Evolutionary conservation across 2,113 vertebrate genomes (phyloP).

Genomic region (Podarcis cretensis): DNA sequence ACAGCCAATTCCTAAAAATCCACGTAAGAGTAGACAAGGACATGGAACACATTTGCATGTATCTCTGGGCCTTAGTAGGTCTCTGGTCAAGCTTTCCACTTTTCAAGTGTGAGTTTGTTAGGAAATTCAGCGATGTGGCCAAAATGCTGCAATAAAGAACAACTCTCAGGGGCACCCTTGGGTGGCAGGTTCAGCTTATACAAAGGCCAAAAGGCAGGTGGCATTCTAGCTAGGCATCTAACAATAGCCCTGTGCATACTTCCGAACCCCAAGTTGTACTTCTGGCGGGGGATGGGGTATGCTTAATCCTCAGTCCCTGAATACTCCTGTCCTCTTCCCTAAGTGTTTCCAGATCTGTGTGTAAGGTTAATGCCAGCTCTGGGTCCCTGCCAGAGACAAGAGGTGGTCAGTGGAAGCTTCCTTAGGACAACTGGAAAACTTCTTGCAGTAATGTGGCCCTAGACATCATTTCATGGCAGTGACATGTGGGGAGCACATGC

Average conservation of each 20-base stretch:
- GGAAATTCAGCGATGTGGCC: too few relatives aligned
- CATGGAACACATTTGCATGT: background rate
- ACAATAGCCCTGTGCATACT: too few relatives aligned
- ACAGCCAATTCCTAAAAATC: slow-evolving; percentile 52
- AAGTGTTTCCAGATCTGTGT: background rate
- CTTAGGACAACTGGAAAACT: background rate
- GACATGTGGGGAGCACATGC: too few relatives aligned
- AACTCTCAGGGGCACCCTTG: background rate
- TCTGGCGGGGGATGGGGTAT: background rate
- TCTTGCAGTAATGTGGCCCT: background rate
- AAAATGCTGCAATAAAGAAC: too few relatives aligned
- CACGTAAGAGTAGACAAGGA: slow-evolving; percentile 55
- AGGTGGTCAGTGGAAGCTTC: too few relatives aligned
- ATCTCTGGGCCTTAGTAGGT: background rate
- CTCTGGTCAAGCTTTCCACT: background rate
- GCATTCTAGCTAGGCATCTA: background rate
- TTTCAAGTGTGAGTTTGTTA: too few relatives aligned
- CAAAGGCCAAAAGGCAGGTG: background rate
- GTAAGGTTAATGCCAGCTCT: background rate
- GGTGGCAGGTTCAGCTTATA: background rate
- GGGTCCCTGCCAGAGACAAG: background rate
- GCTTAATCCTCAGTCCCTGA: background rate
- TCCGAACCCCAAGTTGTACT: background rate
- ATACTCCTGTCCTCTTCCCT: too few relatives aligned
- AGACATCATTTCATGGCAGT: too few relatives aligned